A percentile compares a stretch with the other conserved stretches of the same genome.
Evolutionary conservation across 2,888 invertebrate genomes (phyloP).

Genomic region (Rhamphomyia laevipes): DNA sequence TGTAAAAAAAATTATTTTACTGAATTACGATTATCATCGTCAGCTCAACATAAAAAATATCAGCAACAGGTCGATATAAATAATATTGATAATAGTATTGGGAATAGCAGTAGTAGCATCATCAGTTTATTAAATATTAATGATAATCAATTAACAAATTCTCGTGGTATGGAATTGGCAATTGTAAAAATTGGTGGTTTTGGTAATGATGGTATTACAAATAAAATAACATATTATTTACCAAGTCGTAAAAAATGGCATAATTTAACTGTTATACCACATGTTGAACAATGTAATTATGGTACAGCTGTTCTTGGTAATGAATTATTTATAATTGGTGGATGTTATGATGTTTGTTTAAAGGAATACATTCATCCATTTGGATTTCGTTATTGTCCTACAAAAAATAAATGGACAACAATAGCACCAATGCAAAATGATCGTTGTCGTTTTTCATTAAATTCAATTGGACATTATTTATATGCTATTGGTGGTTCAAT

Average conservation of each 20-base stretch:
- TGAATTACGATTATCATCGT: neutral
- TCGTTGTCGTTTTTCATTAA: slow-evolving; percentile 53
- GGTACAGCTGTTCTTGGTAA: slow-evolving; percentile 57
- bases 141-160: slow-evolving; percentile 41
- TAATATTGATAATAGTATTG: slow-evolving; percentile 2
- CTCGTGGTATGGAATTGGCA: slow-evolving; percentile 55
- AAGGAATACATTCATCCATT: slow-evolving; percentile 59
- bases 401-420: slow-evolving; percentile 51
- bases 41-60: neutral
- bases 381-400: slow-evolving; percentile 53
- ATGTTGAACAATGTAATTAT: slow-evolving; percentile 62
- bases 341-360: slow-evolving; percentile 55
- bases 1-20: neutral
- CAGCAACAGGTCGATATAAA: slow-evolving; percentile 1
- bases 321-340: slow-evolving; percentile 56
- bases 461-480: slow-evolving; percentile 42
- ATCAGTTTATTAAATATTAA: no score
- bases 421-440: slow-evolving; percentile 55
- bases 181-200: slow-evolving; percentile 60
- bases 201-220: slow-evolving; percentile 51
- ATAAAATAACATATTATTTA: slow-evolving; percentile 54
- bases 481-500: slow-evolving; percentile 54
- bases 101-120: slow-evolving; percentile 14
- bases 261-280: slow-evolving; percentile 54
- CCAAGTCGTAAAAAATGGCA: slow-evolving; percentile 48